These are phyloP conservation scores for Xiphophorus hellerii DNA, from an alignment of 2,113 vertebrate genomes.

Conservation along the genomic window DNA sequence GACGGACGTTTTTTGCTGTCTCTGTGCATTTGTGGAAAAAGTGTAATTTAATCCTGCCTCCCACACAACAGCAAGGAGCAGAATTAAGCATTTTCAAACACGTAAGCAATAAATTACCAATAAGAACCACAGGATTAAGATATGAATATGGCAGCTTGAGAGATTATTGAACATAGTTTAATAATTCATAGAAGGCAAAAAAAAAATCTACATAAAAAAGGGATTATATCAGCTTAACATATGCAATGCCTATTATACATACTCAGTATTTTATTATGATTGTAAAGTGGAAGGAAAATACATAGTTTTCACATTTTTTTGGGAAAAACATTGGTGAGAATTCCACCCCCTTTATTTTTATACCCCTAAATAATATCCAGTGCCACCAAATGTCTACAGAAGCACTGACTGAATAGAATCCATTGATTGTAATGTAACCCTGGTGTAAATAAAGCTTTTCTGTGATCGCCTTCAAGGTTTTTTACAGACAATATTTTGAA, in stretches of 20 bases:
- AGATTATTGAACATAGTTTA: constrained; percentile 28
- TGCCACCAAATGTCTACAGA: too few relatives aligned
- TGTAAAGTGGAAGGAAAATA: neutral
- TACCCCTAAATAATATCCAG: too few relatives aligned
- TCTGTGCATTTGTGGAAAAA: constrained; percentile 18
- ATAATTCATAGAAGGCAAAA: constrained; percentile 28
- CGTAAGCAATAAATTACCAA: constrained; percentile 41
- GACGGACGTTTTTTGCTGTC: neutral
- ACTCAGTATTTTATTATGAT: neutral
- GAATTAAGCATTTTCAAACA: constrained; percentile 42
- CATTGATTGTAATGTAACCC: too few relatives aligned
- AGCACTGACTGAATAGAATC: too few relatives aligned
- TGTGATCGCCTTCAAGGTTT: too few relatives aligned
- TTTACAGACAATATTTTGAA: too few relatives aligned
- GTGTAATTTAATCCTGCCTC: constrained; percentile 2
- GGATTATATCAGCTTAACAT: neutral
- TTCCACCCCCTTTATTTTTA: too few relatives aligned
- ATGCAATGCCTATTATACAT: neutral
- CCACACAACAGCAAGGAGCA: constrained; percentile 39
- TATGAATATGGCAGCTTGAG: neutral
- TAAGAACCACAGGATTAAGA: constrained; percentile 24
- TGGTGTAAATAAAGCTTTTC: too few relatives aligned
- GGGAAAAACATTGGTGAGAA: too few relatives aligned
- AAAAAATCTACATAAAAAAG: constrained; percentile 29
- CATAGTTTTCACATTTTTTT: too few relatives aligned